phyloP scores from a whole-genome alignment of 2,113 vertebrate species.

The Phylloscopus trochilus region DNA sequence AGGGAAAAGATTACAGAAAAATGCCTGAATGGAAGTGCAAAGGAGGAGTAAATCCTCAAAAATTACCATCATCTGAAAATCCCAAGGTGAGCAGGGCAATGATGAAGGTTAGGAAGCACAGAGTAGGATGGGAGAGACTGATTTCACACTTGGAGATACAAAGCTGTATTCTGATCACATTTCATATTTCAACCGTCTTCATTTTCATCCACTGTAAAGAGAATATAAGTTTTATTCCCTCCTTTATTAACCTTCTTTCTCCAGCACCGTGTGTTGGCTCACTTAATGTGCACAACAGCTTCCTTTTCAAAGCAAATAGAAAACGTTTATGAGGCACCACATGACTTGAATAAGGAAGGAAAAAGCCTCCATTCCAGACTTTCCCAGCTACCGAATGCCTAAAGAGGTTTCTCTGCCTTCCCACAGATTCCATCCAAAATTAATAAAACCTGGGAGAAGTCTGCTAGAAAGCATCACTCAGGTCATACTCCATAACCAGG shows the following conservation, averaged over 20 bases:
- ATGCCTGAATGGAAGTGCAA: neutral
- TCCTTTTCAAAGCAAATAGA: neutral
- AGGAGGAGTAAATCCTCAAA: neutral
- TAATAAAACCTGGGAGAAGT: neutral
- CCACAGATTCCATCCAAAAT: neutral
- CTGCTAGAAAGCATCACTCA: neutral
- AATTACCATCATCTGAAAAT: neutral
- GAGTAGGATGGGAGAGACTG: neutral
- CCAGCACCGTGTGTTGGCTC: neutral
- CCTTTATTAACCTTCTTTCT: neutral
- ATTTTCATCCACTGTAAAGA: neutral
- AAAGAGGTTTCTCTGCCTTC: neutral
- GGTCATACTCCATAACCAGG: neutral
- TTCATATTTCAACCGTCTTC: neutral
- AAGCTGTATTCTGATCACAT: neutral
- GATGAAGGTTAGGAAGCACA: neutral
- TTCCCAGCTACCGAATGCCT: neutral
- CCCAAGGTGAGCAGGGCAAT: neutral
- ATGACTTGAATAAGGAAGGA: neutral
- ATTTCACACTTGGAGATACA: neutral
- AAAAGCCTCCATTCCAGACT: neutral
- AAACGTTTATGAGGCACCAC: neutral
- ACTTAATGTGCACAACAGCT: rapidly evolving
- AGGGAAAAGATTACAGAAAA: neutral
- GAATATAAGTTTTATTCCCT: neutral